Percentiles rank a stretch among this genome's conserved stretches.
Conservation (phyloP, 2,888 invertebrate genomes). For the Herminia tarsipennalis region DNA sequence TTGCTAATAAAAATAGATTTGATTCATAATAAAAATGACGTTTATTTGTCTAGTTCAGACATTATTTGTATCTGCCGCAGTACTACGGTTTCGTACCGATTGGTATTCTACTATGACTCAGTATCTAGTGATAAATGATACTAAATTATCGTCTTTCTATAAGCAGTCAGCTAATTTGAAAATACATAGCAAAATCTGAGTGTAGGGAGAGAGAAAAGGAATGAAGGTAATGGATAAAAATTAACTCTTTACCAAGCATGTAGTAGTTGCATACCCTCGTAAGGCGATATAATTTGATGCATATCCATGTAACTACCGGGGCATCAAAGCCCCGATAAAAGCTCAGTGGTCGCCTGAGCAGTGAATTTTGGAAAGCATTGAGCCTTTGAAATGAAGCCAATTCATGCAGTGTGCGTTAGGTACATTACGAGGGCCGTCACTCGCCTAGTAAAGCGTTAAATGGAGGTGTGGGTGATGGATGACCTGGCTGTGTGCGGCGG, state of each 20-base stretch:
- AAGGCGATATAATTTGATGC: too few species aligned
- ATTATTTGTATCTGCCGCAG: constrained; percentile 11
- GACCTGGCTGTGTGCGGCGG: constrained; percentile 28
- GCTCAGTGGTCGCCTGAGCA: background rate
- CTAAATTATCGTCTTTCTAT: constrained; percentile 15
- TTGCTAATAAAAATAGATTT: background rate
- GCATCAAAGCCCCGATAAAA: too few species aligned
- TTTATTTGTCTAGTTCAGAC: background rate
- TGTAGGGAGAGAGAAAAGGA: constrained; percentile 23
- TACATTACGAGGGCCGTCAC: constrained; percentile 19
- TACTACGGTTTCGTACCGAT: constrained; percentile 8
- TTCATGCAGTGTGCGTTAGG: constrained; percentile 8
- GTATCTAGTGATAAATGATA: constrained; percentile 7
- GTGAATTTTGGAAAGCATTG: constrained; percentile 4
- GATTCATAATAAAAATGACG: constrained; percentile 4
- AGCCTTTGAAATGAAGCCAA: constrained; percentile 5
- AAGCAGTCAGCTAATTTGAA: constrained; percentile 21
- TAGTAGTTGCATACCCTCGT: constrained; percentile 23
- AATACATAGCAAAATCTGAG: constrained; percentile 8
- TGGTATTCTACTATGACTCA: constrained; percentile 12
- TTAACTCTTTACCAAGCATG: constrained; percentile 36
- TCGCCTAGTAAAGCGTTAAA: constrained; percentile 39
- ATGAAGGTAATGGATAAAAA: constrained; percentile 17
- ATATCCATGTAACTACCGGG: too few species aligned
- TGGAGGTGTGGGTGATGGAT: constrained; percentile 31